Conservation (phyloP, 2,113 vertebrate genomes). For the Cyprinodon brontotheroides region DNA sequence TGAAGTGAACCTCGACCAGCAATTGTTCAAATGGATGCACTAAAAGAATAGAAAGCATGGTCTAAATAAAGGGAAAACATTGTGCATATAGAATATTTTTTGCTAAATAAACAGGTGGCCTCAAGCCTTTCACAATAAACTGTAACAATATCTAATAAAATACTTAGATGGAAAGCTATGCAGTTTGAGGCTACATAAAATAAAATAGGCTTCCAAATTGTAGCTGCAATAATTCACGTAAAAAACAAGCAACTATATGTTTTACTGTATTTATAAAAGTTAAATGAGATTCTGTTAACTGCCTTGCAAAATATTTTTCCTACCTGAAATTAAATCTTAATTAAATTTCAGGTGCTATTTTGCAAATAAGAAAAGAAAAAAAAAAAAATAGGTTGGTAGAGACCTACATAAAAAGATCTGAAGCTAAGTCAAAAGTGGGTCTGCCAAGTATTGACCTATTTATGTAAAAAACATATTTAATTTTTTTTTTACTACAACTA, state of each 20-base stretch:
- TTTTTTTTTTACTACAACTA: background rate
- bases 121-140: background rate
- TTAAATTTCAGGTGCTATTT: background rate
- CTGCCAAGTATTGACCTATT: background rate
- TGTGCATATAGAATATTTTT: background rate
- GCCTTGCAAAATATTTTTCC: background rate
- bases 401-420: too few species aligned
- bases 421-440: background rate
- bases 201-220: background rate
- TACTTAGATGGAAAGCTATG: background rate
- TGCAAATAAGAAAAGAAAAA: background rate
- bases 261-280: background rate
- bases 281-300: background rate
- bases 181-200: background rate
- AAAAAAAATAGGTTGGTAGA: background rate
- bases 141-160: background rate
- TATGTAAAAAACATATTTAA: background rate
- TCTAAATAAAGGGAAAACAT: conserved; percentile 52
- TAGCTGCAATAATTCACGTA: background rate
- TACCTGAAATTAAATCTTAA: background rate
- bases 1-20: conserved; percentile 72
- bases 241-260: background rate
- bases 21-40: conserved; percentile 73
- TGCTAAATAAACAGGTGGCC: background rate
- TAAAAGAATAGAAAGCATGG: conserved; percentile 63